Evolutionary conservation across 1,140 invertebrate species (phyloP), one percentile per base, ranked within the genome.

Genomic region (Spodoptera litura): DNA sequence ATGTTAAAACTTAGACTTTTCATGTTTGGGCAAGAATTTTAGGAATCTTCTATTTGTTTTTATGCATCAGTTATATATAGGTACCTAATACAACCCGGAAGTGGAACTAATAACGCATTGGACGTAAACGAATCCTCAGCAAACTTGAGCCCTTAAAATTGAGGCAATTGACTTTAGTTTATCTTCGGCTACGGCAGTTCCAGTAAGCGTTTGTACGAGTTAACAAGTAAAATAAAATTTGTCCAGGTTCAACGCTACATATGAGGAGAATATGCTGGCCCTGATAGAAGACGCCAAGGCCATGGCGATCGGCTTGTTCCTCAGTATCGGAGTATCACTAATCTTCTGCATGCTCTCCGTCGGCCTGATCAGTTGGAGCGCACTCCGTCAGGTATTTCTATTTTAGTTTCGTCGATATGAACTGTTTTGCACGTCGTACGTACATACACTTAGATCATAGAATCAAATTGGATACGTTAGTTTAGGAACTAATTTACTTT

Each of bases 221-320:
- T 55, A 35, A 71, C 12, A 25, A 9, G 62, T 4, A 11, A 52
- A 2, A 61, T 15, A 70, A 51, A 35, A 75, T 15, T 44, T 70
- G 59, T 80, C 55, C 82, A 94, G 93, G 55, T 78, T 95, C 4
- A 95, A 96, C 83, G 95, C 95, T 10, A 95, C 95, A 0, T 35
- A 89, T 11, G 89, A 94, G 61, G 96, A 96, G 78, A 96, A 95
- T 64, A 95, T 94, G 89, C 89, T 95, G 51, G 96, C 96, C 9
- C 90, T 97, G 6, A 94, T 96, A 4, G 95, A 96, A 56, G 96
- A 97, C 78, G 96, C 95, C 0, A 91, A 94, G 4, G 95, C 96
- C 3, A 96, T 96, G 87, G 96, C 95, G 2, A 87, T 96, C 13
- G 96, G 95, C 35, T 95, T 95, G 85, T 88, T 95, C 27, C 87